phyloP scores from a whole-genome alignment of 2,888 invertebrate genomes.

The Clepsis dumicolana region DNA sequence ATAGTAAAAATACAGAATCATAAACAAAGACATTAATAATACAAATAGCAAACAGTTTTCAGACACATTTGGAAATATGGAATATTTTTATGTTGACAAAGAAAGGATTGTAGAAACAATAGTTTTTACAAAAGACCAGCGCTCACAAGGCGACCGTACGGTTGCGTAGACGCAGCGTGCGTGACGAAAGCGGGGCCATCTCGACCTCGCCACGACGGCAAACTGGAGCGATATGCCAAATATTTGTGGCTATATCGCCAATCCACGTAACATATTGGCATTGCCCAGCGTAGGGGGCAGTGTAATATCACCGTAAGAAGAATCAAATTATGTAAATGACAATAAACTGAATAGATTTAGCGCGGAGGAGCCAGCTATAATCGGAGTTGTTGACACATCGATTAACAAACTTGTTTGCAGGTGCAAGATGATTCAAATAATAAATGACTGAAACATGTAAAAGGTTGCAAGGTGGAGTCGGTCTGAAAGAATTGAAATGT shows the following conservation, averaged over 20 bases:
- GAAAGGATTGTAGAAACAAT: conserved; percentile 36
- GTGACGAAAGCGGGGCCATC: conserved; percentile 66
- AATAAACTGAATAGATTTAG: conserved; percentile 22
- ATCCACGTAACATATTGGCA: conserved; percentile 53
- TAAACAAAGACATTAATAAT: neutral
- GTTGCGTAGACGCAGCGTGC: conserved; percentile 53
- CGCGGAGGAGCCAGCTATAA: conserved; percentile 3
- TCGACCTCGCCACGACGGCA: conserved; percentile 62
- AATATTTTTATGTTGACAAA: conserved; percentile 37
- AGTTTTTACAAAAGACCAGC: conserved; percentile 37
- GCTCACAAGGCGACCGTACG: conserved; percentile 34
- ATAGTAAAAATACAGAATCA: neutral
- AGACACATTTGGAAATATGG: conserved; percentile 25
- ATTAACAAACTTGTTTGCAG: conserved; percentile 3
- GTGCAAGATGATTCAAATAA: conserved; percentile 16
- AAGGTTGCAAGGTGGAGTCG: neutral
- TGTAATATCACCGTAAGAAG: conserved; percentile 31
- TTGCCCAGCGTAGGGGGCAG: conserved; percentile 47
- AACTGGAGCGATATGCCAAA: conserved; percentile 56
- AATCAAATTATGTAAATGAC: conserved; percentile 31
- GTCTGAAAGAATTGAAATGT: neutral
- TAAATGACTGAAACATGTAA: conserved; percentile 13
- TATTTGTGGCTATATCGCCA: conserved; percentile 19
- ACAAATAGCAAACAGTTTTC: conserved; percentile 10
- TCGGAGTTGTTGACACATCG: conserved; percentile 27